Percentiles rank a stretch among this genome's conserved stretches.
These are phyloP conservation scores for Druceiella hillmani DNA, from an alignment of 2,888 invertebrate genomes.

Conservation along the genomic window DNA sequence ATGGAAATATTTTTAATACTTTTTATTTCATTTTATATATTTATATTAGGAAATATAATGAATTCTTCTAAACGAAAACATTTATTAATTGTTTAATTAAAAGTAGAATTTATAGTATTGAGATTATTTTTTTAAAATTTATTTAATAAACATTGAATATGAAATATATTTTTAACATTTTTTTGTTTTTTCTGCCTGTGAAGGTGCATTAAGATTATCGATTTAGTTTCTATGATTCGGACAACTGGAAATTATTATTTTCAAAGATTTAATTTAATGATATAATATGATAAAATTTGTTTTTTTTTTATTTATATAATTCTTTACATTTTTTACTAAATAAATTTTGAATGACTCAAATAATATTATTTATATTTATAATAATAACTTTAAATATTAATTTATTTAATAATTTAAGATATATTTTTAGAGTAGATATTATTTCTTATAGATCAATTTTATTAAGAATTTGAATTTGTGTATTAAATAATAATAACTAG, in stretches of 20 bases:
- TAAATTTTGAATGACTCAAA: conserved; percentile 34
- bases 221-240: conserved; percentile 44
- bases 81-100: conserved; percentile 41
- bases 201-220: conserved; percentile 46
- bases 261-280: conserved; percentile 34
- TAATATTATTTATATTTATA: conserved; percentile 34
- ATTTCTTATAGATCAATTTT: conserved; percentile 35
- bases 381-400: conserved; percentile 25
- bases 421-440: conserved; percentile 33
- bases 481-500: conserved; percentile 42
- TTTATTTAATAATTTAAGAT: conserved; percentile 25
- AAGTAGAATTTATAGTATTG: conserved; percentile 43
- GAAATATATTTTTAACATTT: conserved; percentile 44
- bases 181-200: conserved; percentile 49
- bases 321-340: conserved; percentile 31
- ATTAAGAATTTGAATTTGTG: conserved; percentile 43
- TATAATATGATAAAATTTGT: conserved; percentile 43
- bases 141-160: conserved; percentile 32
- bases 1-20: conserved; percentile 34
- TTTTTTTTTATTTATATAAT: conserved; percentile 31
- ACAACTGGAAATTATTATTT: conserved; percentile 47
- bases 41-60: conserved; percentile 32
- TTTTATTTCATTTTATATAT: conserved; percentile 31
- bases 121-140: conserved; percentile 33
- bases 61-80: conserved; percentile 39